Conservation (phyloP, 1,140 invertebrate genomes). For the Diorhabda elongata region DNA sequence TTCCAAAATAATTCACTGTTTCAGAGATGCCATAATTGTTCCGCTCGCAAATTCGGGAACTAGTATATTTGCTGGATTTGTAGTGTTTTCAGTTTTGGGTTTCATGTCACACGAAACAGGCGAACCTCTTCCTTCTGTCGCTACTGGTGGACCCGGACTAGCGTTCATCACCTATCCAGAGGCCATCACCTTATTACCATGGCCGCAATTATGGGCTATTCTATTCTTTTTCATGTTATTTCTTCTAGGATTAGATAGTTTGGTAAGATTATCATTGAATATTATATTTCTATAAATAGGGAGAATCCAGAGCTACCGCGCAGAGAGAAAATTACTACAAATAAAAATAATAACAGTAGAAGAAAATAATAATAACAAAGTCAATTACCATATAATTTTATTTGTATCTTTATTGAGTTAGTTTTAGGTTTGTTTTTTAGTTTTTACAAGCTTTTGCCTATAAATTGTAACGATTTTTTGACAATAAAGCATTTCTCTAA, state of each 20-base stretch:
- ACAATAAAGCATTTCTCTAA: too few relatives aligned
- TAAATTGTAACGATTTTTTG: too few relatives aligned
- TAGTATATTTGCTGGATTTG: conserved; percentile 88
- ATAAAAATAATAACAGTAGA: too few relatives aligned
- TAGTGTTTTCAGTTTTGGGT: conserved; percentile 91
- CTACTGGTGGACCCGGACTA: conserved; percentile 83
- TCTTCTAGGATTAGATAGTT: conserved; percentile 85
- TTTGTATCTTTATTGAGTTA: too few relatives aligned
- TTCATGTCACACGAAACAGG: conserved; percentile 83
- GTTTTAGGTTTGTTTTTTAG: too few relatives aligned
- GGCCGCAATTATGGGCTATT: conserved; percentile 83
- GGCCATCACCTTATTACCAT: conserved; percentile 81
- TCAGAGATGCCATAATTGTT: conserved; percentile 69
- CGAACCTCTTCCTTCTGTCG: conserved; percentile 78
- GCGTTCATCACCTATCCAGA: conserved; percentile 92
- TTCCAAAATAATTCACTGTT: conserved; percentile 25
- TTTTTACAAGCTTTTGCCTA: too few relatives aligned
- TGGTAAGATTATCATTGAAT: conserved; percentile 58
- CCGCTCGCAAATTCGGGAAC: conserved; percentile 79
- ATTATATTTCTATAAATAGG: neutral
- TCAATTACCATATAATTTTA: too few relatives aligned
- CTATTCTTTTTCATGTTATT: conserved; percentile 94
- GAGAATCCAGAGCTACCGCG: neutral
- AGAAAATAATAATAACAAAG: too few relatives aligned
- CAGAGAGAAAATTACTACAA: too few relatives aligned